Conservation (phyloP, 1,140 invertebrate genomes). For the Panagrolaimus sp. region DNA sequence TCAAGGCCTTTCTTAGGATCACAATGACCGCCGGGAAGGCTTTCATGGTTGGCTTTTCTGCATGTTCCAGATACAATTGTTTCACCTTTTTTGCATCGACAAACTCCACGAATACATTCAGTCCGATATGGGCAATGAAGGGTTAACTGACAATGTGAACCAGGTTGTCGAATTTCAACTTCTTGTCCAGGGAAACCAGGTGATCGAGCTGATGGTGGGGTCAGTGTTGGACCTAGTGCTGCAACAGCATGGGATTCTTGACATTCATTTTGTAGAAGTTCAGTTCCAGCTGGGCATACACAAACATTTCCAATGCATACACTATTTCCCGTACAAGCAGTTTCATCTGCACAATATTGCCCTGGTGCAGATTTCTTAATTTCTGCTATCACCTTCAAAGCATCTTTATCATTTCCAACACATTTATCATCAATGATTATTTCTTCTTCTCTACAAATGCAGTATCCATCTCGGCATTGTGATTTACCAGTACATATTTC, state of each 20-base stretch:
- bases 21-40: conserved; percentile 41
- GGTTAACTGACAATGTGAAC: conserved; percentile 33
- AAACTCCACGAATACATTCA: conserved; percentile 39
- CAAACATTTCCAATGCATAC: conserved; percentile 18
- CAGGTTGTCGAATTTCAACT: conserved; percentile 24
- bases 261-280: conserved; percentile 9
- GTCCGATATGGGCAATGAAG: conserved; percentile 42
- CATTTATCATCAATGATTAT: conserved; percentile 42
- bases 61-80: conserved; percentile 46
- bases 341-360: conserved; percentile 28
- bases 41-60: conserved; percentile 35
- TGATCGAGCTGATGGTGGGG: not conserved
- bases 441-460: conserved; percentile 41
- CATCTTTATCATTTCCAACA: conserved; percentile 27
- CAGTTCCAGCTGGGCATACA: conserved; percentile 16
- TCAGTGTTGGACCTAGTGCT: not conserved
- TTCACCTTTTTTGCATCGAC: conserved; percentile 31
- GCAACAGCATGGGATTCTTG: not conserved
- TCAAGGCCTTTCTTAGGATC: conserved; percentile 50
- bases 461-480: conserved; percentile 46
- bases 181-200: not conserved
- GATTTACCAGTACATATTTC: conserved; percentile 44
- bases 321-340: conserved; percentile 10
- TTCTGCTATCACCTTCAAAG: conserved; percentile 21
- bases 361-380: conserved; percentile 36